Conservation (phyloP, 2,888 invertebrate genomes). For the Eulithis prunata region DNA sequence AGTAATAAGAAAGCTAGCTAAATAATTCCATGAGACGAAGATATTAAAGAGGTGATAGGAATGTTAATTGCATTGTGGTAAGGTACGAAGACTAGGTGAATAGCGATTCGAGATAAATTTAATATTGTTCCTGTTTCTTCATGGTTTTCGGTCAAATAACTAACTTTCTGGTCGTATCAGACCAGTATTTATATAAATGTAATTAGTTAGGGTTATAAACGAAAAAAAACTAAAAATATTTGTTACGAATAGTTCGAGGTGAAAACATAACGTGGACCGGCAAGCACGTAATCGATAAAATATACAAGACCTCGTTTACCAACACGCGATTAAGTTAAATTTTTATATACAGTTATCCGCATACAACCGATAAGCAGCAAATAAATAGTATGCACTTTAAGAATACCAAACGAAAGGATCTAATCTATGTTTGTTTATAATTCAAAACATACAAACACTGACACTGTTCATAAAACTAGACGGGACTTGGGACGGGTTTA, state of each 20-base stretch:
- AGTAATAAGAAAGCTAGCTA: slow-evolving; percentile 41
- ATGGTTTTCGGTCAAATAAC: too few species aligned
- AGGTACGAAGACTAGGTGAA: background rate
- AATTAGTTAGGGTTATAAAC: background rate
- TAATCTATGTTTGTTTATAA: slow-evolving; percentile 16
- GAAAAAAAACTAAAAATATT: slow-evolving; percentile 22
- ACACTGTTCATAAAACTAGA: slow-evolving; percentile 55
- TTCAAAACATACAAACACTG: slow-evolving; percentile 46
- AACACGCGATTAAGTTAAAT: slow-evolving; percentile 54
- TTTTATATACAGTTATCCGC: slow-evolving; percentile 41
- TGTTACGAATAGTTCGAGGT: slow-evolving; percentile 27
- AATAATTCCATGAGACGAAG: slow-evolving; percentile 34
- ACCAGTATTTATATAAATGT: background rate
- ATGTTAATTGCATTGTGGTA: slow-evolving; percentile 50
- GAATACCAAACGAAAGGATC: slow-evolving; percentile 45
- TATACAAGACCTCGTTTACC: slow-evolving; percentile 56
- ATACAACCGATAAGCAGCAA: slow-evolving; percentile 46
- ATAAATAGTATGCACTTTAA: slow-evolving; percentile 40
- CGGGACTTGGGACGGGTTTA: slow-evolving; percentile 62
- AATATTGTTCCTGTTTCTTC: too few species aligned
- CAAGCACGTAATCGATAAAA: slow-evolving; percentile 54
- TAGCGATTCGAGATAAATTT: background rate
- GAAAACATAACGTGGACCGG: slow-evolving; percentile 40
- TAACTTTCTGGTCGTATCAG: too few species aligned
- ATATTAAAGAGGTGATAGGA: slow-evolving; percentile 55